Conservation (phyloP, 2,888 invertebrate genomes). For the Trilocha varians region DNA sequence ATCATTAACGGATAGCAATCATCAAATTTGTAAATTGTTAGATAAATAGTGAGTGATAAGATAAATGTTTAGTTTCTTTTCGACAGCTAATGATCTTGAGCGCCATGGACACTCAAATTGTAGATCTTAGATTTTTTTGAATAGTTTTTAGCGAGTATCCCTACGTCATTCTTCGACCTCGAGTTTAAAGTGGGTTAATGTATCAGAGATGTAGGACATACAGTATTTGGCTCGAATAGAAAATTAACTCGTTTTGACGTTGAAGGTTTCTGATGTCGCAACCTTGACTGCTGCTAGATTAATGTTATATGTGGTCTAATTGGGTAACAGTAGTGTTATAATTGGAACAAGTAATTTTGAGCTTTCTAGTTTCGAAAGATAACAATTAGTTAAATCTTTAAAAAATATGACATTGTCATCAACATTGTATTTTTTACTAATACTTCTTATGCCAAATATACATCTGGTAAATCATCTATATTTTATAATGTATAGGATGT, state of each 20-base stretch:
- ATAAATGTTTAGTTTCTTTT: neutral
- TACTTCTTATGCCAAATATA: too few relatives aligned
- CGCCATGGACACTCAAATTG: too few relatives aligned
- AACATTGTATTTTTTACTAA: too few relatives aligned
- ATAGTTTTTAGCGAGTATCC: conserved; percentile 15
- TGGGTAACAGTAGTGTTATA: neutral
- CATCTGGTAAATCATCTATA: too few relatives aligned
- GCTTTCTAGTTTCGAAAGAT: too few relatives aligned
- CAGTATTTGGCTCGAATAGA: conserved; percentile 41
- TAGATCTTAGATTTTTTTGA: neutral
- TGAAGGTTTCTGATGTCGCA: conserved; percentile 24
- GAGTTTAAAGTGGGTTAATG: conserved; percentile 61
- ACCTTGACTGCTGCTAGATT: conserved; percentile 32
- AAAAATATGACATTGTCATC: too few relatives aligned
- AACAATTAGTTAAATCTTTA: too few relatives aligned
- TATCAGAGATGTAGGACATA: conserved; percentile 49
- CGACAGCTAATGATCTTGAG: too few relatives aligned
- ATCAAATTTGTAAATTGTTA: neutral
- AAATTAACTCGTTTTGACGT: conserved; percentile 29
- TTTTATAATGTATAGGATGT: too few relatives aligned
- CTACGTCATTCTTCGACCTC: conserved; percentile 42
- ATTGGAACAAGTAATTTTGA: neutral
- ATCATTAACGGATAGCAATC: neutral
- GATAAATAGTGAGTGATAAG: neutral
- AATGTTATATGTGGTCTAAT: neutral